Evolutionary conservation across 1,140 invertebrate genomes (phyloP), one percentile per base, ranked within the genome.

Genomic region (Berghia stephanieae): DNA sequence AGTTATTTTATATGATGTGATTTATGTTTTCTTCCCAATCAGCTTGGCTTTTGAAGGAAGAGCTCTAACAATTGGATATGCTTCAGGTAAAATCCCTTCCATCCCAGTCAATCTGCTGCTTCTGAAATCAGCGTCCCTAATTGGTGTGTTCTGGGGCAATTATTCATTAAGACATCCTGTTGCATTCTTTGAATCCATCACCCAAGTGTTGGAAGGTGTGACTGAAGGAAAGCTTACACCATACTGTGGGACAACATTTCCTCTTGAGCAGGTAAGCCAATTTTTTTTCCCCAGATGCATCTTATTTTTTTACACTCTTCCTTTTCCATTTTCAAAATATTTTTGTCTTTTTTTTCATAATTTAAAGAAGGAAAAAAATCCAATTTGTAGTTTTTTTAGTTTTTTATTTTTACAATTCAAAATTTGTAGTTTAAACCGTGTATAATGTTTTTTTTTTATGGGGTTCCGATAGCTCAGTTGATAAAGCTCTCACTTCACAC

Each of bases 1-100:
- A 31, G 16, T 66, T 21, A 21, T 10, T 18, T 66, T 21, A 66
- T 66, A n/a, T n/a, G n/a, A n/a, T 31, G 31, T 10, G 16, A 31
- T 21, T 66, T 16, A 31, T 16, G 13, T 66, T 66, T 13, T 21
- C 13, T 21, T 66, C 16, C 10, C 10, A 13, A 27, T 31, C 55
- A 85, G 83, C 68, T 31, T 83, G 24, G 78, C 79, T n/a, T 68
- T 78, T 69, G 83, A 85, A 76, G 83, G 83, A 3, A 75, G 83
- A 69, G 73, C 83, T 13, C 13, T 85, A 31, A 82, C 81, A 2
- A 73, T 85, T 44, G 83, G 83, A 38, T 85, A 82, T 74, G 81
- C 82, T 6, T 81, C 80, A 24, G 83, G 83, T n/a, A 76, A 79
- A 34, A 85, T 85, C 36, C 83, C 83, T 3, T 78, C 63, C 27